A percentile compares a stretch with the other conserved stretches of the same genome.
phyloP scores from a whole-genome alignment of 2,888 invertebrate species.

The Eristalinus sepulchralis region DNA sequence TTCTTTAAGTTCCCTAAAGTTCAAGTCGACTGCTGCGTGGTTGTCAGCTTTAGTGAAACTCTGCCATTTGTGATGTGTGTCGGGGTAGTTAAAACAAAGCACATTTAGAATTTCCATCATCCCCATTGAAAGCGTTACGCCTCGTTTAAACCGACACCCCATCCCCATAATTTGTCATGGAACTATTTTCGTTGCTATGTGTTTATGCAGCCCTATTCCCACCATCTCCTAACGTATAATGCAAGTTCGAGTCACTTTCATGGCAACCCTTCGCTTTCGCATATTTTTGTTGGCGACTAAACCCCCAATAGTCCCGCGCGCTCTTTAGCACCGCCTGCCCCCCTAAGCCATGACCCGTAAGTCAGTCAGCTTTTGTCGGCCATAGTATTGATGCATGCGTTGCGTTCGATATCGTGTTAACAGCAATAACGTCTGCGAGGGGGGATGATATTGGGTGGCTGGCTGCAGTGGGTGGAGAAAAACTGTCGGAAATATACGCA shows the following conservation, averaged over 20 bases:
- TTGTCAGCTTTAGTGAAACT: not conserved
- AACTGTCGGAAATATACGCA: conserved; percentile 22
- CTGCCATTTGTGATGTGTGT: not conserved
- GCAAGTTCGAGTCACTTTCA: conserved; percentile 28
- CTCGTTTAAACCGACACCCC: not conserved
- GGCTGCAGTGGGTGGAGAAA: not conserved
- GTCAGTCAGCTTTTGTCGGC: conserved; percentile 41
- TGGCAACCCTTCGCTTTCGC: conserved; percentile 1
- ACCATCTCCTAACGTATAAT: not conserved
- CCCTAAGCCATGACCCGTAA: conserved; percentile 13
- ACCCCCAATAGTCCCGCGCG: not conserved
- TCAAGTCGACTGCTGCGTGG: not conserved
- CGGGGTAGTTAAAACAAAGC: not conserved
- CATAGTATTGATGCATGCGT: conserved; percentile 51
- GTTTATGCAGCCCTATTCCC: conserved; percentile 17
- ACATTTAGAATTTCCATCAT: not conserved
- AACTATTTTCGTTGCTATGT: conserved; percentile 50
- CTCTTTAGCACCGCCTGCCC: not conserved
- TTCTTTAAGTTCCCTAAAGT: not conserved
- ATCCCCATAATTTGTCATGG: conserved; percentile 19
- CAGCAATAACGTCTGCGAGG: conserved; percentile 1
- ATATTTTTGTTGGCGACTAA: not conserved
- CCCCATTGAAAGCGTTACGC: not conserved
- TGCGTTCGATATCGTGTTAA: conserved; percentile 38
- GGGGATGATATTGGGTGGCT: not conserved